Evolutionary conservation across 2,797 vertebrate genomes (phyloP), one percentile per base, ranked within the genome.

Genomic region (Coluber constrictor): DNA sequence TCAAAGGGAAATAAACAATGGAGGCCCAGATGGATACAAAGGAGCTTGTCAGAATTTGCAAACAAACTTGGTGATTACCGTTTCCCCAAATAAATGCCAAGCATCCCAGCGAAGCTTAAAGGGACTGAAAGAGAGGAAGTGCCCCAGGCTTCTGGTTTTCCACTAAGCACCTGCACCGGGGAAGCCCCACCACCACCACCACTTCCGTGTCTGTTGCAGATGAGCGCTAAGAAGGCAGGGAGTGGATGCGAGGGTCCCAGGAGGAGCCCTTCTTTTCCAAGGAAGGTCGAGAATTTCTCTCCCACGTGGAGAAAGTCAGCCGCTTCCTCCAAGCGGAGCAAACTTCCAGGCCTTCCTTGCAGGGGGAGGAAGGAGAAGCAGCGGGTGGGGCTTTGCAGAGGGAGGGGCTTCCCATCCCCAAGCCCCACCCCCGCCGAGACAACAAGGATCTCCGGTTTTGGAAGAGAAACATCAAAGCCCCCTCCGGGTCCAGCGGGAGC

Each of bases 11-110:
- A 12, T 37, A 25, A 12, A 83, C 32, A 43, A 4, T 0, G 3
- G 18, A 10, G 9, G 37, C 20, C 37, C 74, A 11, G 74, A 11
- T 12, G 37, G 74, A 83, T 43, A 12, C 70, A 74, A 74, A 74
- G 70, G n/a, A 74, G 70, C 70, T 47, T 2, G 8, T 43, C 4
- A 37, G 74, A 43, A 79, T 47, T 43, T 43, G 74, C 20, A 74
- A 54, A 23, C 16, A 7, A 56, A 37, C 2, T 7, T 32, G 63
- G 11, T 2, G 1, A 5, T 3, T 5, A 5, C 61, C 0, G 3
- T 57, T 18, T 5, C 12, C 0, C 13, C 60, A 51, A 20, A 29
- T 61, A 63, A n/a, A 43, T 11, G 5, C 18, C 9, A 43, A 90
- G 5, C 55, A 55, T 79, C 5, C 13, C 66, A 25, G 32, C 0